These are phyloP conservation scores for Chinchilla lanigera DNA, from an alignment of 2,113 vertebrate genomes.

Conservation along the genomic window DNA sequence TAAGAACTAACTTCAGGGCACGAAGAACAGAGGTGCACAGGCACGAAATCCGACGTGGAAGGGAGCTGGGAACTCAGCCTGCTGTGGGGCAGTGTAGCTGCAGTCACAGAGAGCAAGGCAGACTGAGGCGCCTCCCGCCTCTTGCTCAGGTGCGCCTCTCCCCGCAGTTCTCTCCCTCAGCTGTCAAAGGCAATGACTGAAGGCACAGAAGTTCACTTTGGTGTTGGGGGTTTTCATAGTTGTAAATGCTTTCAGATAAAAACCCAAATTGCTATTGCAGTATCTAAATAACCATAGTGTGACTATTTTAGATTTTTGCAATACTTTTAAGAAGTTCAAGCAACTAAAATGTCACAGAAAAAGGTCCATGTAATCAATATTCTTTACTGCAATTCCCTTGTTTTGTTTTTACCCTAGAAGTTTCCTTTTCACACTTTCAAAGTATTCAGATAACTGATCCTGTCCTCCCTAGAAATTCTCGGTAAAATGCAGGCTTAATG, in stretches of 20 bases:
- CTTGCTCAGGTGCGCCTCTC: not conserved
- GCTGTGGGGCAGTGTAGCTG: not conserved
- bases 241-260: slow-evolving; percentile 17
- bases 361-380: not conserved
- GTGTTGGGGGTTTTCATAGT: not conserved
- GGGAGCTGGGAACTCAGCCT: not conserved
- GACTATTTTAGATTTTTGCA: slow-evolving; percentile 38
- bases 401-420: not conserved
- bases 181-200: not conserved
- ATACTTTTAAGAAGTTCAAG: slow-evolving; percentile 41
- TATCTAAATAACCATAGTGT: not conserved
- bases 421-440: slow-evolving; percentile 35
- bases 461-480: slow-evolving; percentile 38
- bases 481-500: not conserved
- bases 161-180: not conserved
- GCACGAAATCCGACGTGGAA: not conserved
- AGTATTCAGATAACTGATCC: slow-evolving; percentile 18
- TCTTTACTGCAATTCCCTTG: not conserved
- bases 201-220: not conserved
- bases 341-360: slow-evolving; percentile 21
- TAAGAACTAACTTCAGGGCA: not conserved
- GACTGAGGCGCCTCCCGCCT: not conserved
- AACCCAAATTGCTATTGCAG: not conserved
- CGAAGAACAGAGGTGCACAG: not conserved
- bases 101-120: not conserved